A percentile compares a stretch with the other conserved stretches of the same genome.
These are phyloP conservation scores for Cyprinodon diabolis DNA, from an alignment of 2,797 vertebrate genomes.

Conservation along the genomic window DNA sequence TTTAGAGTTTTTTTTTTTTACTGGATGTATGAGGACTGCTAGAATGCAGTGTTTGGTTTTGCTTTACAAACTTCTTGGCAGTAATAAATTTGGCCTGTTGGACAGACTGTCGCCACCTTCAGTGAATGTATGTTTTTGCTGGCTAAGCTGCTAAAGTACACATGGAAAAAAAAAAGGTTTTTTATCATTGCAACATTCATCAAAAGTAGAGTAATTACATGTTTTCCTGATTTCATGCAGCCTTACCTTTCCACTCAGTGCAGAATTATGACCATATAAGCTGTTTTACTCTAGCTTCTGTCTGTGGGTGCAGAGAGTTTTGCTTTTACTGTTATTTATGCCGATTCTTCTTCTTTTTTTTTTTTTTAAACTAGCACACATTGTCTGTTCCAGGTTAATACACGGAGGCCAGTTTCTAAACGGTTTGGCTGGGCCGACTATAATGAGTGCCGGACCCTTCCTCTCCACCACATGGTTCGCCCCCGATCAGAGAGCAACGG, in stretches of 20 bases:
- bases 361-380: background rate
- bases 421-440: slow-evolving; percentile 92
- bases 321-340: background rate
- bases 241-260: background rate
- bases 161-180: background rate
- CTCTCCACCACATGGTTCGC: slow-evolving; percentile 98
- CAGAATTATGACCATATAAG: background rate
- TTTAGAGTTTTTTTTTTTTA: background rate
- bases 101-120: background rate
- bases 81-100: background rate
- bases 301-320: background rate
- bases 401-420: slow-evolving; percentile 96
- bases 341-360: background rate
- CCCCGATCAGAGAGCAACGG: slow-evolving; percentile 94
- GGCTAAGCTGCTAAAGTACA: background rate
- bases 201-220: background rate
- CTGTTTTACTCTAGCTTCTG: background rate
- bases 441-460: slow-evolving; percentile 92
- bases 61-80: background rate
- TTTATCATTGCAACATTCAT: background rate
- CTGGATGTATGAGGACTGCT: background rate
- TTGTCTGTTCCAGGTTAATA: slow-evolving; percentile 84
- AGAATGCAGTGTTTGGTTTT: background rate
- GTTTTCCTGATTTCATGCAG: background rate
- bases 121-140: background rate